phyloP scores from a whole-genome alignment of 2,888 invertebrate genomes.

The Chirona hameri region DNA sequence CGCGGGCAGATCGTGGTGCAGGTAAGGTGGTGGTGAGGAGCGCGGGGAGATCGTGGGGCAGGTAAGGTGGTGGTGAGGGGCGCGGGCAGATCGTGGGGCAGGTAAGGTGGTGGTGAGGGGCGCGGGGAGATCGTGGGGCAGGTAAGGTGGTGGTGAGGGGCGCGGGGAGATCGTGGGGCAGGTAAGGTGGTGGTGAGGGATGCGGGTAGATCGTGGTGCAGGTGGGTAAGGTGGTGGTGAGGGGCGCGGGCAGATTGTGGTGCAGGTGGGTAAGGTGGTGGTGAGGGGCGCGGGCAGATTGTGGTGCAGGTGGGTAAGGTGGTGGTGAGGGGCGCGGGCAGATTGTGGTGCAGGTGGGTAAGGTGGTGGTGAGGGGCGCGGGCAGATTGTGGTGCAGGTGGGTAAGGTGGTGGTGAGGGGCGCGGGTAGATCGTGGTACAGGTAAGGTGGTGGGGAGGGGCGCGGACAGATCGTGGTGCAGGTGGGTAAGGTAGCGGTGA shows the following conservation, averaged over 20 bases:
- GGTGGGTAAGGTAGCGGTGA: neutral
- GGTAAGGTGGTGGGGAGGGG: slow-evolving; percentile 44
- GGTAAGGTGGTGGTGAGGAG: slow-evolving; percentile 44
- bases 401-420: slow-evolving; percentile 46
- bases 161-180: slow-evolving; percentile 68
- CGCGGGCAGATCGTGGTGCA: slow-evolving; percentile 68
- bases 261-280: slow-evolving; percentile 55
- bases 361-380: slow-evolving; percentile 24
- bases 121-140: neutral
- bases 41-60: neutral
- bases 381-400: neutral
- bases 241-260: slow-evolving; percentile 65
- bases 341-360: slow-evolving; percentile 64
- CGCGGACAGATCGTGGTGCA: neutral
- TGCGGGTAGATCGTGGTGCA: neutral
- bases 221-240: neutral
- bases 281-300: neutral
- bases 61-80: slow-evolving; percentile 46
- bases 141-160: slow-evolving; percentile 46
- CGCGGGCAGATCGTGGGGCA: slow-evolving; percentile 68
- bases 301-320: neutral
- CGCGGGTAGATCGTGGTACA: slow-evolving; percentile 68
- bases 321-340: slow-evolving; percentile 59
- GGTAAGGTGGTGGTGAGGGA: slow-evolving; percentile 44
- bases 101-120: slow-evolving; percentile 44